Base-by-base conservation (phyloP, 1,140 invertebrate species). In the Brachionus calyciflorus region DNA sequence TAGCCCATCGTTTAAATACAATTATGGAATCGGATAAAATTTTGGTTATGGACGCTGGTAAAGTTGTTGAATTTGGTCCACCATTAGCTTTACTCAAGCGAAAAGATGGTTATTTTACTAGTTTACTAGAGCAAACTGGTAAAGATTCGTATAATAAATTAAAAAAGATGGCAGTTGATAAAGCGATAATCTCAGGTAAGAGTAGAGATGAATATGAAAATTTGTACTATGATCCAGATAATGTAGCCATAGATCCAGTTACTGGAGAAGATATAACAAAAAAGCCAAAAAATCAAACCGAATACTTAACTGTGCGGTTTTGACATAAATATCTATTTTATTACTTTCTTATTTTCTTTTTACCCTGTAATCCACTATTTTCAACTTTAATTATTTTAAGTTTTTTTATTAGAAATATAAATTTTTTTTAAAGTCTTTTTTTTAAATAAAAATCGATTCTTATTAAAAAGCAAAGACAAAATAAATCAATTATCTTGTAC, bases 21-120 rank as follows among this genome's bases (percentile, higher is more conserved):
- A 85, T 87, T 28, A 82, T 87, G 80, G 85, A 87, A 26, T 26
- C 19, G 24, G 24, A 21, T 5, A 60, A 89, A 80, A 87, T 92
- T 44, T 82, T 93, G 68, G 91, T 94, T 7, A 83, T 94, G 77
- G 90, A 93, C 48, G 87, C 87, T 60, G 92, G 92, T 0, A 83
- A 84, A 48, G 87, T 93, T 21, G 88, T 90, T 14, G 93, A 95
- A 84, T 90, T 93, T 81, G 91, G 91, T 70, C 86, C 89, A 53
- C 92, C 93, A 0, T 86, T 88, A 78, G 85, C 87, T 65, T 86
- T 95, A 44, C 86, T 92, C 9, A 80, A 10, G 3, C 9, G 44
- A 46, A 3, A 10, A 46, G 44, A 46, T 14, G 21, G 44, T 14
- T 46, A 5, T 14, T 46, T 46, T 46, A 46, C 4, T 7, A 14